Evolutionary conservation across 2,797 vertebrate species (phyloP).

Genomic region (Ciconia nigra): DNA sequence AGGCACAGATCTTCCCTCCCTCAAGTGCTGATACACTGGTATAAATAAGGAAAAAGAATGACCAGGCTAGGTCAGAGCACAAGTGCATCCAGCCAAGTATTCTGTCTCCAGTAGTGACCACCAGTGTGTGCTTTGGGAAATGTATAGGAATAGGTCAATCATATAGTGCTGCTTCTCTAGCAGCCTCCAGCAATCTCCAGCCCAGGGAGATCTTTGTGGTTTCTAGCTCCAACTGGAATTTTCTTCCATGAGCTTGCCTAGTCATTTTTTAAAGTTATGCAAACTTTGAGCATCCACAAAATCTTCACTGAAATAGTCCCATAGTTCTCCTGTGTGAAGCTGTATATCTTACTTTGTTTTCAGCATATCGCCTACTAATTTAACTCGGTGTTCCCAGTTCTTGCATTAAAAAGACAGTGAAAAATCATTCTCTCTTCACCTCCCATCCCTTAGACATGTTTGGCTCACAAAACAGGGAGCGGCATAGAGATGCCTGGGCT

Average conservation of each 20-base stretch:
- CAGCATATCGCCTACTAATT: constrained; percentile 42
- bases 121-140: neutral
- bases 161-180: neutral
- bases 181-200: constrained; percentile 12
- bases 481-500: neutral
- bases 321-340: neutral
- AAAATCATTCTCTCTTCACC: constrained; percentile 45
- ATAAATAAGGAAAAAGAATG: neutral
- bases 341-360: constrained; percentile 19
- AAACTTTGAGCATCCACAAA: neutral
- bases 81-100: neutral
- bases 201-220: neutral
- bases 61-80: neutral
- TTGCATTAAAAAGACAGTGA: constrained; percentile 56
- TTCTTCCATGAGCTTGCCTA: neutral
- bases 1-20: neutral
- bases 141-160: neutral
- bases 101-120: neutral
- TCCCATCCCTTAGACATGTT: constrained; percentile 24
- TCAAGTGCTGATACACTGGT: neutral
- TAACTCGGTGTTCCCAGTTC: neutral
- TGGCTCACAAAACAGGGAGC: constrained; percentile 41
- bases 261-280: neutral
- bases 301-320: neutral
- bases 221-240: neutral